Base-by-base conservation (phyloP, 64 coral and sea anemone genomes). In the Montipora foliosa region DNA sequence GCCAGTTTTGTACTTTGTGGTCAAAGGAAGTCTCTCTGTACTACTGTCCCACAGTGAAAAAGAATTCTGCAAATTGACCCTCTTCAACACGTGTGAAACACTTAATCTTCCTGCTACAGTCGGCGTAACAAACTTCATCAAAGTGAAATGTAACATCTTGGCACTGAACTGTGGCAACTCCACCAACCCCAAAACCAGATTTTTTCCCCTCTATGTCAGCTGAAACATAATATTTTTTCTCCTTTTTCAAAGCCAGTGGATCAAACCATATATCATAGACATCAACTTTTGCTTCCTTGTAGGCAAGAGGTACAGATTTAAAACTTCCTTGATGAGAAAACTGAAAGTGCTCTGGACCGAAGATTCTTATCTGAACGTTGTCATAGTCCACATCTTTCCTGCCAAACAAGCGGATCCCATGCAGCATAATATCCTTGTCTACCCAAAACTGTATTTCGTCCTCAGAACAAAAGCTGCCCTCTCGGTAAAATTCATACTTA, bases 261-360 rank as follows among this genome's bases (percentile, higher is more conserved):
- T 61, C 79, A 82, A 82, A 82, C 21, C 5, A 15, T n/a, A 82
- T 25, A 61, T 19, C 50, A 82, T 44, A 82, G 16, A 52, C 79
- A 64, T 45, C 9, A 61, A 37, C 46, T 16, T 58, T 62, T 12
- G 24, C 79, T 64, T 3, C 57, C 9, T 44, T 61, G 29, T 64
- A 45, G 5, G 12, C 4, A 11, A 44, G 20, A 6, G 12, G 3
- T 3, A 74, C 16, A 25, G 19, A 74, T n/a, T 20, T 4, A 82
- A 29, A 44, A 2, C 44, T 37, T 61, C 10, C 45, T 16, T 4
- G 12, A 82, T 8, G 1, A 15, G 11, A 3, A 62, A 61, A 4
- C 1, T 0, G 0, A 11, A 4, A 4, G 2, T 1, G 1, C 44
- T 14, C 9, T 14, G 1, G 24, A 13, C 11, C 2, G 15, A 29